Conservation (phyloP, 2,888 invertebrate species). For the Monoplex corrugatus region DNA sequence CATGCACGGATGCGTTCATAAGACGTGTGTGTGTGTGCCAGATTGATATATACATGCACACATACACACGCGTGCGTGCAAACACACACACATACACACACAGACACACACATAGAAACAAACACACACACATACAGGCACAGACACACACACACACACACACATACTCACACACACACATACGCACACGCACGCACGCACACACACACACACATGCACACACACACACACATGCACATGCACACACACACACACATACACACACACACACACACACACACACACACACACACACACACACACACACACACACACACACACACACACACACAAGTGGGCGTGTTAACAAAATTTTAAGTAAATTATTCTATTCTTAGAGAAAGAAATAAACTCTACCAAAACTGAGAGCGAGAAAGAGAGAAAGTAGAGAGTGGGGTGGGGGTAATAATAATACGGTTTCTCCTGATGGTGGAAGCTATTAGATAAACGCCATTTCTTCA, state of each 20-base stretch:
- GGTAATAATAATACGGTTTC: too few species aligned
- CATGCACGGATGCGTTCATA: too few species aligned
- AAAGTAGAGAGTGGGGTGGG: too few species aligned
- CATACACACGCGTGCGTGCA: not conserved
- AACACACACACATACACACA: not conserved
- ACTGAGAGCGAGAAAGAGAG: too few species aligned
- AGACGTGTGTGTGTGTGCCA: too few species aligned
- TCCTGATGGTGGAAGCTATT: too few species aligned
- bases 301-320: not conserved
- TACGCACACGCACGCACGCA: constrained; percentile 4
- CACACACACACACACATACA: not conserved
- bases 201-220: not conserved
- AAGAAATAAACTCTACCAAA: too few species aligned
- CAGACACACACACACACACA: constrained; percentile 9
- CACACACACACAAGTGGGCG: not conserved
- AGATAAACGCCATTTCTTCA: too few species aligned
- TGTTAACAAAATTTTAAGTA: too few species aligned
- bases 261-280: not conserved
- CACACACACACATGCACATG: not conserved
- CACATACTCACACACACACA: constrained; percentile 4
- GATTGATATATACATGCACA: too few species aligned
- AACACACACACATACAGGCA: not conserved
- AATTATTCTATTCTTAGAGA: too few species aligned
- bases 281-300: not conserved
- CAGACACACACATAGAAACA: not conserved